Conservation (phyloP, 1,140 invertebrate genomes). For the Limonius californicus region DNA sequence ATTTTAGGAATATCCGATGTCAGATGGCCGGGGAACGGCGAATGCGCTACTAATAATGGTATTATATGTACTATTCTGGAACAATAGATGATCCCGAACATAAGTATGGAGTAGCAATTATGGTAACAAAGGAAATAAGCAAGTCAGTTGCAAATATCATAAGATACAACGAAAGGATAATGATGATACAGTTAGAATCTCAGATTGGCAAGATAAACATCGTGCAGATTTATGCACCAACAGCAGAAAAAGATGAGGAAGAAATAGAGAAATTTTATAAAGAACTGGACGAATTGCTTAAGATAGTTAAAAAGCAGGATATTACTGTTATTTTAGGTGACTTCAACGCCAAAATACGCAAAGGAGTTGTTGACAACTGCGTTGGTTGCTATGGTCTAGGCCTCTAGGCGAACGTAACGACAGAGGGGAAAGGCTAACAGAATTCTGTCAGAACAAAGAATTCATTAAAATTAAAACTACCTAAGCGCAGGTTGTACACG, state of each 20-base stretch:
- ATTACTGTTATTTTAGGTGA: conserved; percentile 34
- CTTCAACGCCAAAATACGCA: conserved; percentile 34
- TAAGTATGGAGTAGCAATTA: background rate
- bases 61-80: conserved; percentile 7
- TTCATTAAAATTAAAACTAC: conserved; percentile 37
- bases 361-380: conserved; percentile 10
- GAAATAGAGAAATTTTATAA: conserved; percentile 31
- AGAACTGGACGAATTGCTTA: conserved; percentile 20
- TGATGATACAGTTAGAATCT: background rate
- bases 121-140: background rate
- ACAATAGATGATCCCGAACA: background rate
- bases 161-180: no score
- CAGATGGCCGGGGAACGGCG: conserved; percentile 11
- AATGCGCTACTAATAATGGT: background rate
- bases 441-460: conserved; percentile 40
- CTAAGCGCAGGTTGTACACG: conserved; percentile 38
- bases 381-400: conserved; percentile 30
- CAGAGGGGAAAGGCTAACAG: conserved; percentile 33
- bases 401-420: conserved; percentile 37
- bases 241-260: no score
- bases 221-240: no score
- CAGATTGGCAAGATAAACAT: background rate
- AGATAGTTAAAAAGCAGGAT: conserved; percentile 25
- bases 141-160: background rate
- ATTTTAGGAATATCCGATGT: conserved; percentile 26